Percentiles rank a stretch among this genome's conserved stretches.
phyloP scores from a whole-genome alignment of 2,797 vertebrate species.

The Paedocypris micromegethes region DNA sequence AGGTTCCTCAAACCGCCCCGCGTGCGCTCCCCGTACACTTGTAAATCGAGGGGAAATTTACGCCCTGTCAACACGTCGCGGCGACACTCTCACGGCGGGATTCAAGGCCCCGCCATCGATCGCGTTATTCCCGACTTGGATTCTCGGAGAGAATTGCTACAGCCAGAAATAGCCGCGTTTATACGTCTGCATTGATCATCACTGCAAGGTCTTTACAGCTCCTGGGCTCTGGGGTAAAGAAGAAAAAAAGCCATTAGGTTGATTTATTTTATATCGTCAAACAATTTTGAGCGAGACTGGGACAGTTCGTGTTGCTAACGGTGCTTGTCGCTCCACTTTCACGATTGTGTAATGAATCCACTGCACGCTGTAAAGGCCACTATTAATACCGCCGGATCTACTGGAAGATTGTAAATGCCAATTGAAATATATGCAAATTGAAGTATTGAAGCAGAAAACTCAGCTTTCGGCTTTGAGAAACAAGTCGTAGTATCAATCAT shows the following conservation, averaged over 20 bases:
- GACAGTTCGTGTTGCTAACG: not conserved
- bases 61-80: not conserved
- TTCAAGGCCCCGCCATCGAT: slow-evolving; percentile 19
- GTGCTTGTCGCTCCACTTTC: not conserved
- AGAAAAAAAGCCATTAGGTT: too few species aligned
- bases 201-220: not conserved
- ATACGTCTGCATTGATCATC: slow-evolving; percentile 4
- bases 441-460: slow-evolving; percentile 10
- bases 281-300: not conserved
- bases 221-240: not conserved
- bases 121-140: slow-evolving; percentile 21
- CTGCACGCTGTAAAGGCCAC: slow-evolving; percentile 21
- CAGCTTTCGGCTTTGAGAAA: not conserved
- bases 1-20: slow-evolving; percentile 44
- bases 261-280: not conserved
- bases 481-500: not conserved
- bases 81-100: slow-evolving; percentile 12
- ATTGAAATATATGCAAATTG: slow-evolving; percentile 14
- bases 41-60: not conserved
- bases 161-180: slow-evolving; percentile 12
- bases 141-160: slow-evolving; percentile 4
- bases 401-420: slow-evolving; percentile 13
- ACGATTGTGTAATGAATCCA: not conserved
- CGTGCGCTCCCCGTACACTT: slow-evolving; percentile 10
- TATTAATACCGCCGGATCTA: slow-evolving; percentile 1